Conservation (phyloP, 2,113 vertebrate species). For the Myocastor coypus region DNA sequence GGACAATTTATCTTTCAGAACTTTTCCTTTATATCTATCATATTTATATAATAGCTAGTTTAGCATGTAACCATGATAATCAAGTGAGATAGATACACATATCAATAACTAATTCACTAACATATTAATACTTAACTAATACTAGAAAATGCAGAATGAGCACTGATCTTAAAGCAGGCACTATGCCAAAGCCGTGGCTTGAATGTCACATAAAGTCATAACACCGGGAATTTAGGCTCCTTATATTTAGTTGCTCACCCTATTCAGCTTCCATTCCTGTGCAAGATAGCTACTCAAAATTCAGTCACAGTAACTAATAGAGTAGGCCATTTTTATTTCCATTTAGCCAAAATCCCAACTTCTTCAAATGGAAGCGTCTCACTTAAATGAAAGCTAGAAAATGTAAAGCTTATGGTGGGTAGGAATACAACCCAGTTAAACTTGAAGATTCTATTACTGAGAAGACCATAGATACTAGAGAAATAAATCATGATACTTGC, state of each 20-base stretch:
- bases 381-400: neutral
- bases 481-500: neutral
- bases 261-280: neutral
- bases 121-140: neutral
- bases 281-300: neutral
- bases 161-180: neutral
- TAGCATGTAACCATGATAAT: neutral
- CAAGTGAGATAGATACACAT: neutral
- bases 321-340: neutral
- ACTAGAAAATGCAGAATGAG: neutral
- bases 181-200: neutral
- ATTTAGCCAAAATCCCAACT: neutral
- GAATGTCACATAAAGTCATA: neutral
- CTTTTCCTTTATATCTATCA: constrained; percentile 7
- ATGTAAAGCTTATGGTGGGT: neutral
- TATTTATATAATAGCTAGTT: neutral
- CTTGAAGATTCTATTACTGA: neutral
- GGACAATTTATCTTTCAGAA: neutral
- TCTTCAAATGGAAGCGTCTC: neutral
- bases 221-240: neutral
- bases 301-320: neutral
- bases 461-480: neutral
- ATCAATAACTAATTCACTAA: neutral
- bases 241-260: neutral
- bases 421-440: neutral